Conservation (phyloP, 64 coral and sea anemone genomes). For the Stichodactyla helianthus region DNA sequence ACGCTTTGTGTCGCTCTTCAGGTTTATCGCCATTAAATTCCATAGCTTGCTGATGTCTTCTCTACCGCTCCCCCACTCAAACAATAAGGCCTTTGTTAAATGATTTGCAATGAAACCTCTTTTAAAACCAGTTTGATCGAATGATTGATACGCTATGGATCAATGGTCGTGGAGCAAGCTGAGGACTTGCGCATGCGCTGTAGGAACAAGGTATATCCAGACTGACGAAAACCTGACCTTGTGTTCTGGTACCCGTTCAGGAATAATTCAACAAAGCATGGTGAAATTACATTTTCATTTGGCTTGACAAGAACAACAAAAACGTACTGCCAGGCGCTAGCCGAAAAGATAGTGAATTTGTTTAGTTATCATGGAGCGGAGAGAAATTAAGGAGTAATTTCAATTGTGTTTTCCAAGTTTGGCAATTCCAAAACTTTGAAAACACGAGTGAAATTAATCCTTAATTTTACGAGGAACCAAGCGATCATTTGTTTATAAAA, state of each 20-base stretch:
- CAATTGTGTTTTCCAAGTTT: too few relatives aligned
- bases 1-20: conserved; percentile 73
- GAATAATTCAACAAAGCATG: neutral
- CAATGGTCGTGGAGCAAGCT: neutral
- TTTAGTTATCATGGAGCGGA: too few relatives aligned
- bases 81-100: neutral
- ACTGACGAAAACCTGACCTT: neutral
- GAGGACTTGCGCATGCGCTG: neutral
- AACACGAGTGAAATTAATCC: too few relatives aligned
- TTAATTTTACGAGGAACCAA: too few relatives aligned
- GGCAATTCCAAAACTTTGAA: too few relatives aligned
- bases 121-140: neutral
- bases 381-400: too few relatives aligned
- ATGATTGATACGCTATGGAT: neutral
- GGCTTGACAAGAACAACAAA: too few relatives aligned
- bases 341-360: too few relatives aligned
- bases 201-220: neutral
- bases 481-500: too few relatives aligned
- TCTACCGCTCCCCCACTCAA: neutral
- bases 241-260: neutral
- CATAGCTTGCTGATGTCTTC: conserved; percentile 32
- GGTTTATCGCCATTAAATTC: conserved; percentile 71
- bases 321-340: too few relatives aligned
- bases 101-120: neutral
- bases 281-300: too few relatives aligned